Percentiles rank a stretch among this genome's conserved stretches.
Evolutionary conservation across 2,797 vertebrate genomes (phyloP).

Genomic region (Spea hammondii): DNA sequence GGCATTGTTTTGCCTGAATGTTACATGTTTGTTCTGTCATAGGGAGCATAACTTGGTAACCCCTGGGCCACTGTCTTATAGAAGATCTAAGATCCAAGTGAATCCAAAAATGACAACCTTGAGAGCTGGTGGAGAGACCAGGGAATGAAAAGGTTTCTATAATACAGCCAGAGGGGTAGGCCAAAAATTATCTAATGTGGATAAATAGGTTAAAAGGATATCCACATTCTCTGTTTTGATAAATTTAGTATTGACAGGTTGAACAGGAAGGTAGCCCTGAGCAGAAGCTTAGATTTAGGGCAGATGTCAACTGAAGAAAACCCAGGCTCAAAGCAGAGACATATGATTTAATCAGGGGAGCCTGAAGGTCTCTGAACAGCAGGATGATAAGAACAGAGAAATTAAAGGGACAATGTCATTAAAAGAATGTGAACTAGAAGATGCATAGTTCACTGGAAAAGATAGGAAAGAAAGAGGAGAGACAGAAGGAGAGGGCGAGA

Average conservation of each 20-base stretch:
- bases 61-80: slow-evolving; percentile 49
- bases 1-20: slow-evolving; percentile 31
- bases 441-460: slow-evolving; percentile 38
- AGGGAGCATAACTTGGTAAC: slow-evolving; percentile 47
- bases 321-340: slow-evolving; percentile 55
- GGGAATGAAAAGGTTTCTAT: slow-evolving; percentile 54
- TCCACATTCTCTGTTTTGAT: slow-evolving; percentile 59
- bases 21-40: slow-evolving; percentile 10
- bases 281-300: slow-evolving; percentile 66
- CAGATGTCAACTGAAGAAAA: slow-evolving; percentile 64
- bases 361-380: slow-evolving; percentile 62
- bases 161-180: slow-evolving; percentile 56
- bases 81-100: slow-evolving; percentile 53
- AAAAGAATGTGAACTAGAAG: slow-evolving; percentile 43
- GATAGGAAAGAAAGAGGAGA: background rate
- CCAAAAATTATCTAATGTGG: slow-evolving; percentile 62
- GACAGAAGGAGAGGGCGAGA: background rate
- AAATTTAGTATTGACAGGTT: slow-evolving; percentile 61
- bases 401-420: slow-evolving; percentile 63
- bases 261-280: slow-evolving; percentile 65
- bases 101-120: slow-evolving; percentile 59
- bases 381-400: slow-evolving; percentile 58
- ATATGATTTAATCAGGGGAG: slow-evolving; percentile 64
- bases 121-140: slow-evolving; percentile 55
- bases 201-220: slow-evolving; percentile 62